Evolutionary conservation across 2,797 vertebrate species (phyloP).

Genomic region (Percopsis omiscomaycus): DNA sequence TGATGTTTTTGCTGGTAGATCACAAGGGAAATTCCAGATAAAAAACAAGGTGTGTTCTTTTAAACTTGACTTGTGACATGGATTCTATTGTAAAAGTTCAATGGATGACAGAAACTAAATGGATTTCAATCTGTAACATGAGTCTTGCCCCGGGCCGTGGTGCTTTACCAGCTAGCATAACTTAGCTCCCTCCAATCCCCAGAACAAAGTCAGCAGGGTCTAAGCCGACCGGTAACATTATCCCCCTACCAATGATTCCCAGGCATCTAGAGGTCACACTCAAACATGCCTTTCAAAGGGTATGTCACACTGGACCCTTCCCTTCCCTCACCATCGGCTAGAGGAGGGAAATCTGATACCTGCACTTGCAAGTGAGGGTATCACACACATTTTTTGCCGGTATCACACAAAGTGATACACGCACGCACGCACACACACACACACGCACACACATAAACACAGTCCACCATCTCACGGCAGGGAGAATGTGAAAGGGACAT

Average conservation of each 20-base stretch:
- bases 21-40: too few relatives aligned
- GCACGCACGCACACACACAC: slow-evolving; percentile 1
- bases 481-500: slow-evolving; percentile 58
- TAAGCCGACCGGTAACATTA: slow-evolving; percentile 60
- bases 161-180: slow-evolving; percentile 45
- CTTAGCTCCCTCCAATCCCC: slow-evolving; percentile 34
- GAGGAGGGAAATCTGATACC: slow-evolving; percentile 53
- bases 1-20: too few relatives aligned
- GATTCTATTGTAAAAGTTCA: slow-evolving; percentile 52
- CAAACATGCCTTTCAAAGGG: slow-evolving; percentile 42
- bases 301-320: slow-evolving; percentile 46
- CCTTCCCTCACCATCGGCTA: slow-evolving; percentile 29
- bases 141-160: slow-evolving; percentile 43
- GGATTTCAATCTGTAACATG: slow-evolving; percentile 53
- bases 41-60: slow-evolving; percentile 34
- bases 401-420: slow-evolving; percentile 5
- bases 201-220: slow-evolving; percentile 66
- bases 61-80: slow-evolving; percentile 33
- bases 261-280: slow-evolving; percentile 64
- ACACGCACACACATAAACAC: background rate
- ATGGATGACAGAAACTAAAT: slow-evolving; percentile 53
- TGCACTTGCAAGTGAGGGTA: background rate
- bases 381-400: background rate
- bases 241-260: slow-evolving; percentile 61
- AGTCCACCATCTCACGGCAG: slow-evolving; percentile 7